phyloP scores from a whole-genome alignment of 92 coral and sea anemone species.

The Muricea muricata region DNA sequence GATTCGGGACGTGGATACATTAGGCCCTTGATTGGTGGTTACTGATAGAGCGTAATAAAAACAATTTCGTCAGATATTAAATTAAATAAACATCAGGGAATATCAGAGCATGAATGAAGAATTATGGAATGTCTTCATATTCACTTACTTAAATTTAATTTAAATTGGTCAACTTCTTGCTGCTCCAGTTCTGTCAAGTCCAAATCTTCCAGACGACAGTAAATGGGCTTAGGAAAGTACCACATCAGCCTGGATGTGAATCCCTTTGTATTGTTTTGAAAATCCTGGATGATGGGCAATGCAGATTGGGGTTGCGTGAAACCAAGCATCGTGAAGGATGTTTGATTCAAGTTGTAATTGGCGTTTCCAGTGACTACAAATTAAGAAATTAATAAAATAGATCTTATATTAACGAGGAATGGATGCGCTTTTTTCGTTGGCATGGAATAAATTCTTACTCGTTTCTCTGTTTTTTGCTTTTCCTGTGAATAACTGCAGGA shows the following conservation, averaged over 20 bases:
- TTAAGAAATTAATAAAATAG: neutral
- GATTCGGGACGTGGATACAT: too few relatives aligned
- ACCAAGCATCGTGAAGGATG: conserved; percentile 25
- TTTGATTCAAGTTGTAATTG: conserved; percentile 12
- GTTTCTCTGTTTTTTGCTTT: conserved; percentile 65
- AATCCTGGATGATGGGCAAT: neutral
- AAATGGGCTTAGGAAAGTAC: neutral
- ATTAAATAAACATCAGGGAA: too few relatives aligned
- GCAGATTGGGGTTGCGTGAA: conserved; percentile 36
- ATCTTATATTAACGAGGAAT: too few relatives aligned
- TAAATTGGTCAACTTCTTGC: neutral
- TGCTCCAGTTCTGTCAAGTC: neutral
- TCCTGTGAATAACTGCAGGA: conserved; percentile 66
- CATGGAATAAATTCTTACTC: too few relatives aligned
- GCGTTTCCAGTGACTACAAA: conserved; percentile 26
- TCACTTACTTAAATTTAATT: neutral
- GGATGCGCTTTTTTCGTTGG: too few relatives aligned
- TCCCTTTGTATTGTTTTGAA: neutral
- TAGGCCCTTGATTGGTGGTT: too few relatives aligned
- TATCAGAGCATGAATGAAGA: too few relatives aligned
- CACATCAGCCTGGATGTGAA: neutral
- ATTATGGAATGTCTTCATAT: neutral
- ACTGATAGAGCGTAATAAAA: too few relatives aligned
- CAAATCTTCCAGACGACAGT: neutral
- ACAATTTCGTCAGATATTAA: too few relatives aligned